A percentile compares a stretch with the other conserved stretches of the same genome.
phyloP scores from a whole-genome alignment of 2,888 invertebrate species.

The Blastobasis adustella region DNA sequence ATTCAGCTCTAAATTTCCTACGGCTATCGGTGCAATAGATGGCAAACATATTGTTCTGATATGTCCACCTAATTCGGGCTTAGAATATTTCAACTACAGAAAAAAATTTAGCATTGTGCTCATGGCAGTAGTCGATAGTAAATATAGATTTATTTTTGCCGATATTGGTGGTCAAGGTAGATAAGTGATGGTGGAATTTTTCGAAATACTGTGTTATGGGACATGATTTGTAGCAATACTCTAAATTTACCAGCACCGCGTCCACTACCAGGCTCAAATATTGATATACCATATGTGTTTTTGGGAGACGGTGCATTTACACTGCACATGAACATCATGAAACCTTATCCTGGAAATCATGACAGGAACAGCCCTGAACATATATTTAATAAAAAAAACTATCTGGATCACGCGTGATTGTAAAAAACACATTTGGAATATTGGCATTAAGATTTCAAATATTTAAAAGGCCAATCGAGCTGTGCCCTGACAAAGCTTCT shows the following conservation, averaged over 20 bases:
- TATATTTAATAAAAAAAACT: no score
- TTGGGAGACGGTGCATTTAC: slow-evolving; percentile 17
- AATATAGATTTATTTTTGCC: slow-evolving; percentile 15
- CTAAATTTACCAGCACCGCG: no score
- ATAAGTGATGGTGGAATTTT: slow-evolving; percentile 18
- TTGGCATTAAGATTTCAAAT: no score
- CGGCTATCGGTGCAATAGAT: no score
- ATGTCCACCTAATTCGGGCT: slow-evolving; percentile 9
- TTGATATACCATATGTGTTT: slow-evolving; percentile 13
- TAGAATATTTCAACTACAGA: slow-evolving; percentile 14
- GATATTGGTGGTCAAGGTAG: slow-evolving; percentile 15
- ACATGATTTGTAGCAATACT: no score
- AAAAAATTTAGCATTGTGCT: slow-evolving; percentile 15
- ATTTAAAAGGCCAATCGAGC: no score
- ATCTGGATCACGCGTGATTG: no score
- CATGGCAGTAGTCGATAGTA: slow-evolving; percentile 15
- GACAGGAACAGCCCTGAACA: no score
- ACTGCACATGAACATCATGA: slow-evolving; percentile 13
- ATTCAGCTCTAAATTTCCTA: no score
- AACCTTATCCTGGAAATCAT: slow-evolving; percentile 12
- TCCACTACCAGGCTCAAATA: slow-evolving; percentile 9
- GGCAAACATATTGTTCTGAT: slow-evolving; percentile 12
- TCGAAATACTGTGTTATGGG: no score
- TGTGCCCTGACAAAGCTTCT: no score
- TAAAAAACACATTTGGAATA: no score